Base-by-base conservation (phyloP, 35 echinoderm and acorn worm genomes). In the Strongylocentrotus purpuratus region DNA sequence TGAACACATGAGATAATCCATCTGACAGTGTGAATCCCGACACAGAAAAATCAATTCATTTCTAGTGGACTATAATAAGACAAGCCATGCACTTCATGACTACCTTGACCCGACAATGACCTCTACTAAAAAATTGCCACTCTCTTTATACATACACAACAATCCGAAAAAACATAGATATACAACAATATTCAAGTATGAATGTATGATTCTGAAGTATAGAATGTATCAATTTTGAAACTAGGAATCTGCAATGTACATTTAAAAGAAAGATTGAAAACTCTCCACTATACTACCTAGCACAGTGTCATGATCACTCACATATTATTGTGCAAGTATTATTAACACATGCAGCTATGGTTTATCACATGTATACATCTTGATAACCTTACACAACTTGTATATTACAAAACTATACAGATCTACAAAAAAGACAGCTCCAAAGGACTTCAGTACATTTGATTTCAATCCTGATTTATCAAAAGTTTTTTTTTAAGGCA, bases 241-340 rank as follows among this genome's bases (percentile, higher is more conserved):
- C 4, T 7, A n/a, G 65, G 28, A 78, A 78, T 78, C 50, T 2
- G 50, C 50, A 78, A 78, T 78, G 65, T 78, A 78, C 65, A 78
- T 78, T 78, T 78, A 78, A 78, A 78, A 78, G 65, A 78, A 78
- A 78, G 50, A 78, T 78, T 78, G 65, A 78, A 14, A 78, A 78
- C 22, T 78, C 20, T 28, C 22, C 65, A 78, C 20, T 55, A 10
- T 55, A 55, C 50, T 15, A 55, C 50, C 15, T 55, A 55, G 50
- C 15, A 55, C 50, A 55, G 50, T 15, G 11, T 55, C 50, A 55
- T 12, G 50, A 55, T 12, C 65, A 78, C 65, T 22, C 20, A 78
- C 65, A 59, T 59, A 10, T 0, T 59, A 59, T 13, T 59, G 11
- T 78, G 65, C 20, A 78, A 78, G 28, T 78, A 28, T 78, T 18